Conservation (phyloP, 1,140 invertebrate genomes). For the Drosophila saltans region DNA sequence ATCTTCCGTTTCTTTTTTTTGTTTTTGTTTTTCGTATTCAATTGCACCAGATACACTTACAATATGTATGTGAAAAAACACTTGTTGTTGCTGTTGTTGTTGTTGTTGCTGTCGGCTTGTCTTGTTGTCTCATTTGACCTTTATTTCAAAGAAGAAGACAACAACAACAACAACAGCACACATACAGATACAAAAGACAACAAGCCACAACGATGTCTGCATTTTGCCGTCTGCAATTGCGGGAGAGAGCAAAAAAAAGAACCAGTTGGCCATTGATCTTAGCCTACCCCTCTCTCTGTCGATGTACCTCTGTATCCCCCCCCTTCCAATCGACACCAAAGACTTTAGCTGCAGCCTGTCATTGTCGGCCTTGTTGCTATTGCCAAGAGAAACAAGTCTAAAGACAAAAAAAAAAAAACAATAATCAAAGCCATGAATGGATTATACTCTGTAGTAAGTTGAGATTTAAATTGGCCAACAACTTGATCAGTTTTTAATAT, state of each 20-base stretch:
- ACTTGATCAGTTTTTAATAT: neutral
- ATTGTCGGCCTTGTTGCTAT: constrained; percentile 64
- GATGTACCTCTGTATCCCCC: neutral
- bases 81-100: constrained; percentile 55
- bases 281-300: neutral
- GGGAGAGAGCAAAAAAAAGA: constrained; percentile 67
- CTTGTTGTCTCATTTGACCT: constrained; percentile 63
- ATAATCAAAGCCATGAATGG: neutral
- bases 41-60: constrained; percentile 14
- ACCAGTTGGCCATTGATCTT: constrained; percentile 73
- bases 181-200: neutral
- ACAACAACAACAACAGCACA: neutral
- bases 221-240: constrained; percentile 62
- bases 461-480: constrained; percentile 8
- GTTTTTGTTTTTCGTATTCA: neutral
- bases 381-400: constrained; percentile 20
- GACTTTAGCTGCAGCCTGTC: constrained; percentile 47
- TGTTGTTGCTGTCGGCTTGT: constrained; percentile 35
- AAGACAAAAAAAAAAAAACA: neutral
- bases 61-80: constrained; percentile 47
- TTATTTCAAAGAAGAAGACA: constrained; percentile 64
- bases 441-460: constrained; percentile 29
- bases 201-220: constrained; percentile 58
- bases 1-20: constrained; percentile 49
- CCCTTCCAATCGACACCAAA: constrained; percentile 7